These are phyloP conservation scores for Cyprinus carpio DNA, from an alignment of 2,113 vertebrate genomes.

Conservation along the genomic window DNA sequence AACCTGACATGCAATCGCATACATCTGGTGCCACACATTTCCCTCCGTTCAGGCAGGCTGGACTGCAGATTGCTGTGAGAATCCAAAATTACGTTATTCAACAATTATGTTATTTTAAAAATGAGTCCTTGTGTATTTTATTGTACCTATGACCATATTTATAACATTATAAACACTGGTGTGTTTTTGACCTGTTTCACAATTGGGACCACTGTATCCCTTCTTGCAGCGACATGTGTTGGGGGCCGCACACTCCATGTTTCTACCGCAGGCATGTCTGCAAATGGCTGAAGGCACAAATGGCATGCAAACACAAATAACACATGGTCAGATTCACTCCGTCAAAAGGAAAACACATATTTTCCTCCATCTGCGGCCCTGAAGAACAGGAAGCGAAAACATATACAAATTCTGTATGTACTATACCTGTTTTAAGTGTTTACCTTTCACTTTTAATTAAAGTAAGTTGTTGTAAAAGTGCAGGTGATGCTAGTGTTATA, in stretches of 20 bases:
- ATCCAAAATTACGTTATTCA: not conserved
- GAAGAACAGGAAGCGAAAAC: not conserved
- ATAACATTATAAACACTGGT: not conserved
- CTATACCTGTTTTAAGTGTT: not conserved
- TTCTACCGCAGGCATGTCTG: conserved; percentile 68
- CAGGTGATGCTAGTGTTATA: not conserved
- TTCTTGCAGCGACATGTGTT: conserved; percentile 73
- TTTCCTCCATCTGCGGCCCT: not conserved
- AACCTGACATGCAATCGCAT: conserved; percentile 69
- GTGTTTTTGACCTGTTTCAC: conserved; percentile 64
- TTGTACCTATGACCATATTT: not conserved
- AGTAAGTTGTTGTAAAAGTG: not conserved
- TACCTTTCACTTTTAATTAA: conserved; percentile 8
- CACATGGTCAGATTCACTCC: not conserved
- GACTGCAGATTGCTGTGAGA: conserved; percentile 62
- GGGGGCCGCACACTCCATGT: conserved; percentile 74
- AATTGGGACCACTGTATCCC: conserved; percentile 68
- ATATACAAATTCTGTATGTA: not conserved
- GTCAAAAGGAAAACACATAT: not conserved
- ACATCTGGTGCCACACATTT: conserved; percentile 61
- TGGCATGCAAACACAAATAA: conserved; percentile 34
- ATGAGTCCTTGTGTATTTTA: not conserved
- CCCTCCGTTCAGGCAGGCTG: conserved; percentile 60
- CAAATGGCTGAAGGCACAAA: conserved; percentile 67
- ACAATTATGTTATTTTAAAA: not conserved